Base-by-base conservation (phyloP, 2,113 vertebrate genomes). In the Dasyurus viverrinus region DNA sequence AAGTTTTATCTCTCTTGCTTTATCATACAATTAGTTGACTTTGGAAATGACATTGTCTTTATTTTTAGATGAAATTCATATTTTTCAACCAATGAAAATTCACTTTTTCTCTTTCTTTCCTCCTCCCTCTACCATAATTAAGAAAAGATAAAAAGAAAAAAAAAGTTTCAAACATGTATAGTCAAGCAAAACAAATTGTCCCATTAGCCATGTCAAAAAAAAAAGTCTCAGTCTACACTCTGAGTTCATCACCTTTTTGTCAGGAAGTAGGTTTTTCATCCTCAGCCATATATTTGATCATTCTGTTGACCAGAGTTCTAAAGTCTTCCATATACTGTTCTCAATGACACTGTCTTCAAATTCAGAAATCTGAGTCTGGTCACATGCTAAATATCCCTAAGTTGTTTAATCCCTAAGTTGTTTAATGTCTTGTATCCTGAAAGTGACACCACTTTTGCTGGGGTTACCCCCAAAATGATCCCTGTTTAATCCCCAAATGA, bases 361-460 rank as follows among this genome's bases (percentile, higher is more conserved):
- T 92, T 95, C 55, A 5, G 14, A 96, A 97, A 52, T 46, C 48
- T 92, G 14, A 90, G 96, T 84, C 14, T 89, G 9, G 76, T 68
- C 50, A 7, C 14, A 30, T 16, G 12, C 60, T 68, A 36, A 68
- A 68, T 68, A 12, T 53, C 2, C 36, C 24, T 48, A 5, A 60
- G 9, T 93, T 47, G 53, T 46, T 95, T 23, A 23, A 16, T 89
- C 2, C 36, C 24, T 48, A 5, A 60, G 9, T 93, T 47, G 53
- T 46, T 95, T 23, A 23, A 16, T 89, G 8, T 95, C 91, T 93
- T 95, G 27, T 91, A 2, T 93, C 57, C 89, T 89, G 52, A 26
- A 90, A 52, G 19, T 53, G 9, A 52, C 16, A 26, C 7, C 19
- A 26, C 54, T 91, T 54, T 92, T 92, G 11, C 48, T 90, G 54